Evolutionary conservation across 2,113 vertebrate species (phyloP), one percentile per base, ranked within the genome.

Genomic region (Anoplopoma fimbria): DNA sequence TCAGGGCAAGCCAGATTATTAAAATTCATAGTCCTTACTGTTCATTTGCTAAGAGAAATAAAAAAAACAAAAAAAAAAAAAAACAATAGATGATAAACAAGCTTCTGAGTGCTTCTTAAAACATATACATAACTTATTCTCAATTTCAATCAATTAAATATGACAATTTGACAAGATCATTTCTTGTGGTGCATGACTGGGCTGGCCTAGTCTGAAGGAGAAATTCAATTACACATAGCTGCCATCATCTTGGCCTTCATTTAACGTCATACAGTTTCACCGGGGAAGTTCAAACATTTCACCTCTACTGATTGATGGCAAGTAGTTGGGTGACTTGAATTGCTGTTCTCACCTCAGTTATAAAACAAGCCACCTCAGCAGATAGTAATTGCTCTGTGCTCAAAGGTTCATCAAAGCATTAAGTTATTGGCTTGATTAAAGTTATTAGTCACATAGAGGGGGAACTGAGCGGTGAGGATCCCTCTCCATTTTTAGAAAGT

Each of bases 361-460:
- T 92, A 91, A 93, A 94, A 95, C 69, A 64, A 65, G 84, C 92
- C 88, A 87, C 73, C 91, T 95, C 95, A 95, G 94, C 94, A 93
- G 75, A 94, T 93, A 91, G 79, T 93, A 95, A 95, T 95, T 94
- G 93, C 87, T 88, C 86, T 25, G 77, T 84, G 90, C 89, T 89
- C 88, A 69, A 89, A 87, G 86, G 90, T 93, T 94, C 92, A 94
- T 95, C 92, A 93, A 93, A 92, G 90, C 90, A 94, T 94, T 92
- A 95, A 83, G 81, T 91, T 91, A 92, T 91, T 91, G 88, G 89
- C 90, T 90, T 94, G 92, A 94, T 93, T 91, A 88, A 91, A 91
- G 91, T 92, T 93, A 94, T 95, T 94, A 92, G 90, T 91, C 87
- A 93, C 55, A 86, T 33, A 77, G 75, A 77, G 60, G 73, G 34